Evolutionary conservation across 2,797 vertebrate species (phyloP), one percentile per base, ranked within the genome.

Genomic region (Eptatretus atami): DNA sequence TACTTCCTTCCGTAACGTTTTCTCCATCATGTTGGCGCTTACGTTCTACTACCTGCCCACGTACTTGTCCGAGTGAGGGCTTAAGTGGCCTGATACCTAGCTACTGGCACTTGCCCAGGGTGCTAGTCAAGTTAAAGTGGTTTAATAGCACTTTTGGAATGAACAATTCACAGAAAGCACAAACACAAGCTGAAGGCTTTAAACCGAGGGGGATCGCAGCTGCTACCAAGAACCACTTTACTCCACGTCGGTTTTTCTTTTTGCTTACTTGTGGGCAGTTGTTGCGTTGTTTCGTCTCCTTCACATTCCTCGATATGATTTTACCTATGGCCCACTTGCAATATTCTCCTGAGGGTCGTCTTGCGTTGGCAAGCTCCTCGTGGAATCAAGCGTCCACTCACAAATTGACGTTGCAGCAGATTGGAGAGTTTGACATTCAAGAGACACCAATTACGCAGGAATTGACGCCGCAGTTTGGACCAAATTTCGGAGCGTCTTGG

Each of bases 1-100:
- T 71, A 83, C 81, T 53, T 83, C n/a, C 81, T 12, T 84, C 82
- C 1, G 82, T 84, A 55, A 83, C 82, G 31, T 84, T 84, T 69
- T 72, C 83, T 55, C 82, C 81, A 44, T 82, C 70, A 82, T 83
- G 82, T 80, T 75, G n/a, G 74, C 70, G 71, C 9, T 73, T 83
- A 15, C 71, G 70, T 12, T 74, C 81, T 13, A 69, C 66, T 82
- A 78, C 69, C 77, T 84, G 57, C 79, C 78, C 25, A 78, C 75
- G 1, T 84, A 84, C 68, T 78, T 2, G 69, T 69, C 12, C n/a
- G n/a, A 81, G 82, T 1, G 76, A 80, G 65, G 79, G 80, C 15
- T 72, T 79, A 55, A 79, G 78, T 6, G 78, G 81, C 11, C 71
- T 79, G 15, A 72, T 79, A 31, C 76, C 76, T 2, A 77, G 74